Percentiles rank a stretch among this genome's conserved stretches.
Evolutionary conservation across 2,888 invertebrate genomes (phyloP).

Genomic region (Harpagoxenus sublaevis): DNA sequence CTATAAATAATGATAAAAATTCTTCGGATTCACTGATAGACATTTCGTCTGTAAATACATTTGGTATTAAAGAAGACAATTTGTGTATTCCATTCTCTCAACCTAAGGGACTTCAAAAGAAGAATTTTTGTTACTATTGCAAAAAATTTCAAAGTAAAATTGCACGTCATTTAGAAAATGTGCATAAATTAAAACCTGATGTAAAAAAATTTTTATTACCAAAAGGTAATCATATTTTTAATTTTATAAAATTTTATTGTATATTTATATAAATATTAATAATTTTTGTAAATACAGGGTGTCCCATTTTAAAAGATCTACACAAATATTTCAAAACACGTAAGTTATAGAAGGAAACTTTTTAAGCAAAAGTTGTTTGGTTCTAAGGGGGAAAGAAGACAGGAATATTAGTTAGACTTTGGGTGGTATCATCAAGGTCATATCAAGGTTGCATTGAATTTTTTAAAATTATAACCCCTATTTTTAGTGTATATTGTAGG

Average conservation of each 20-base stretch:
- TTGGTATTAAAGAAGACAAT: constrained; percentile 10
- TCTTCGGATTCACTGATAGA: neutral
- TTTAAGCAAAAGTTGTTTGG: too few species aligned
- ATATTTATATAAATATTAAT: neutral
- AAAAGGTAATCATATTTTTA: constrained; percentile 11
- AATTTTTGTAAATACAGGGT: neutral
- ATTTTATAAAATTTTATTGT: neutral
- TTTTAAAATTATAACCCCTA: too few species aligned
- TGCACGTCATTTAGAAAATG: constrained; percentile 30
- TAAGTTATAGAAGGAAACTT: too few species aligned
- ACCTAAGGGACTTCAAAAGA: constrained; percentile 15
- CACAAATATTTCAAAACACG: too few species aligned
- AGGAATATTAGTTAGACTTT: too few species aligned
- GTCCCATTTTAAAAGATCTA: too few species aligned
- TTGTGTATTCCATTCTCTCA: neutral
- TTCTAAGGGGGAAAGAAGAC: too few species aligned
- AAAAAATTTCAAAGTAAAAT: constrained; percentile 56
- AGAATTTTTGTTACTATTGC: constrained; percentile 67
- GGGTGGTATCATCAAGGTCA: too few species aligned
- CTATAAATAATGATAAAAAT: constrained; percentile 1
- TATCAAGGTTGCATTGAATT: too few species aligned
- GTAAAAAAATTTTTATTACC: constrained; percentile 58
- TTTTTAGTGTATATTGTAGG: too few species aligned
- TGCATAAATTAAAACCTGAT: constrained; percentile 35
- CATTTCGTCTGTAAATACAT: constrained; percentile 15